Evolutionary conservation across 2,888 invertebrate genomes (phyloP), one percentile per base, ranked within the genome.

Genomic region (Leucophenga maculata): DNA sequence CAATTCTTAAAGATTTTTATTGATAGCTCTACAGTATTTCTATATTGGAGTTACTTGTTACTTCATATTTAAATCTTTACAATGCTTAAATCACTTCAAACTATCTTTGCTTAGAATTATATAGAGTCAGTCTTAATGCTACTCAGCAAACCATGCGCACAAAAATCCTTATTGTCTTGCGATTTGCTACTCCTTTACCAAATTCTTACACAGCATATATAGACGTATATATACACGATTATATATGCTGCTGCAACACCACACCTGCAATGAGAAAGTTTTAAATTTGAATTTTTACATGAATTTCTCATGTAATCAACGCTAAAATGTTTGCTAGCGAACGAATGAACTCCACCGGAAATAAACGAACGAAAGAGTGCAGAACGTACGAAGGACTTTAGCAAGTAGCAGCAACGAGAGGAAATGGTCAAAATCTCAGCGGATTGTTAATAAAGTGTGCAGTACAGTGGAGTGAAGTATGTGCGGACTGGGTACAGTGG

Each of bases 241-340:
- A 39, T 11, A 39, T 39, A 39, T 11, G 3, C 11, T 8, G 32
- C 32, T 39, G 3, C 39, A 6, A 6, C 22, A 20, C 65, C 31
- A 50, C 65, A 62, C 44, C 54, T 50, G 48, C 26, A 71, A 71
- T 54, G 32, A 65, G 22, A 1, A 70, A 70, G 71, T 76, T 75
- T 75, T 75, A 74, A 82, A 82, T 82, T 82, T 82, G 78, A 84
- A 82, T 84, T 79, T 75, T 69, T 70, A 69, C 84, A 83, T 83
- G 82, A 81, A 84, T 82, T 83, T 78, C 77, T 83, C 77, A 78
- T 84, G 84, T 79, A 82, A 83, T 82, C 81, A 84, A 70, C 75
- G 72, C 65, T 70, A 59, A 65, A 67, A 73, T 69, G 68, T 55
- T 31, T 68, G 62, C 52, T 16, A 32, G n/a, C 20, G 26, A n/a